Conservation (phyloP, 2,113 vertebrate genomes). For the Sialia sialis region DNA sequence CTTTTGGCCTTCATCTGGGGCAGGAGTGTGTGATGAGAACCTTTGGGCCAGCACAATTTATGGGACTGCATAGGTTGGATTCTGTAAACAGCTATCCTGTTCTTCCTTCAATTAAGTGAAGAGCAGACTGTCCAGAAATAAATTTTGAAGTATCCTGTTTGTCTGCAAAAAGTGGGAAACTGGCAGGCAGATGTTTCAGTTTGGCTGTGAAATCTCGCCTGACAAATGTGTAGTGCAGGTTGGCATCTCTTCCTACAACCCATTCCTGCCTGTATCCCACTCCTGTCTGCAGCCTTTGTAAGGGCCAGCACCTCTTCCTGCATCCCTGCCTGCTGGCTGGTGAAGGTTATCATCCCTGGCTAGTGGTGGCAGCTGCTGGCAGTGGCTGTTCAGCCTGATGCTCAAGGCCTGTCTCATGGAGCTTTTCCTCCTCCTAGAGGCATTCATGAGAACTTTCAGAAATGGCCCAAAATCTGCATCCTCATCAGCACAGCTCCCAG, state of each 20-base stretch:
- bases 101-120: background rate
- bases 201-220: background rate
- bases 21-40: background rate
- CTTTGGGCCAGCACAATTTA: background rate
- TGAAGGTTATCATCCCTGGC: background rate
- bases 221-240: background rate
- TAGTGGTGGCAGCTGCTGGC: fast-evolving
- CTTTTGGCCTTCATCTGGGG: background rate
- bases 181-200: background rate
- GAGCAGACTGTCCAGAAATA: background rate
- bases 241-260: background rate
- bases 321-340: background rate
- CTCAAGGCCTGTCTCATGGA: background rate
- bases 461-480: background rate
- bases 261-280: background rate
- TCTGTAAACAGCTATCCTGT: background rate
- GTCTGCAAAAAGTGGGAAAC: background rate
- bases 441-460: background rate
- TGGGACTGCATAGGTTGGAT: background rate
- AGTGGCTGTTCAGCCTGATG: background rate
- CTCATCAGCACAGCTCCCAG: background rate
- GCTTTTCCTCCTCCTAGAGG: constrained; percentile 62
- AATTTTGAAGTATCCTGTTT: background rate
- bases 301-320: background rate
- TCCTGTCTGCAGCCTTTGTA: background rate